A percentile compares a stretch with the other conserved stretches of the same genome.
Conservation (phyloP, 2,797 vertebrate genomes). For the Microctenopoma lineatum region DNA sequence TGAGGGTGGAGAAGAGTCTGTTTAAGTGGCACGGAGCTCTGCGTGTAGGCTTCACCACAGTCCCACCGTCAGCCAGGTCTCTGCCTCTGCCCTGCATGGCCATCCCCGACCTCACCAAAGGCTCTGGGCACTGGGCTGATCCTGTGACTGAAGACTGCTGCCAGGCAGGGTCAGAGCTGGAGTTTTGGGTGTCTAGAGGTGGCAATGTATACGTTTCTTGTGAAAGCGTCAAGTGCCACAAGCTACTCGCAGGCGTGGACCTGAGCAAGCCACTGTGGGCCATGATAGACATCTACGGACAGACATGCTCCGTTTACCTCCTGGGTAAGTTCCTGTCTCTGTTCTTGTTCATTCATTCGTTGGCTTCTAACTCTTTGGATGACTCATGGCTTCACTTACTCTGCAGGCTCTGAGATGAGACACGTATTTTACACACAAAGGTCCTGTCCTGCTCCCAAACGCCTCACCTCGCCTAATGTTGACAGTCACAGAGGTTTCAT, state of each 20-base stretch:
- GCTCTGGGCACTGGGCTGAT: conserved; percentile 76
- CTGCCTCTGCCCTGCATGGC: conserved; percentile 79
- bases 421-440: background rate
- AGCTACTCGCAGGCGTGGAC: conserved; percentile 61
- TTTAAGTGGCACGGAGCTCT: conserved; percentile 78
- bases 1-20: conserved; percentile 67
- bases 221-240: background rate
- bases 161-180: conserved; percentile 57
- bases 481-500: background rate
- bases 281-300: conserved; percentile 88
- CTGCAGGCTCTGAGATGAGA: conserved; percentile 77
- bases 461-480: background rate
- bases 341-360: conserved; percentile 9
- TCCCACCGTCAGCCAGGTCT: conserved; percentile 65
- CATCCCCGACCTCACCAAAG: conserved; percentile 82
- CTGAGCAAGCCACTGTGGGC: conserved; percentile 82
- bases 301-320: conserved; percentile 80
- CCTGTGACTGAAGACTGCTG: conserved; percentile 57
- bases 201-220: conserved; percentile 67
- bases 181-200: conserved; percentile 80
- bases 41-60: conserved; percentile 86
- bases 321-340: conserved; percentile 74
- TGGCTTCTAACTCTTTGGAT: background rate
- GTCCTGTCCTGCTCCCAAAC: conserved; percentile 66
- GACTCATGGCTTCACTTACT: background rate